phyloP scores from a whole-genome alignment of 1,140 invertebrate species.

The Colletes gigas region DNA sequence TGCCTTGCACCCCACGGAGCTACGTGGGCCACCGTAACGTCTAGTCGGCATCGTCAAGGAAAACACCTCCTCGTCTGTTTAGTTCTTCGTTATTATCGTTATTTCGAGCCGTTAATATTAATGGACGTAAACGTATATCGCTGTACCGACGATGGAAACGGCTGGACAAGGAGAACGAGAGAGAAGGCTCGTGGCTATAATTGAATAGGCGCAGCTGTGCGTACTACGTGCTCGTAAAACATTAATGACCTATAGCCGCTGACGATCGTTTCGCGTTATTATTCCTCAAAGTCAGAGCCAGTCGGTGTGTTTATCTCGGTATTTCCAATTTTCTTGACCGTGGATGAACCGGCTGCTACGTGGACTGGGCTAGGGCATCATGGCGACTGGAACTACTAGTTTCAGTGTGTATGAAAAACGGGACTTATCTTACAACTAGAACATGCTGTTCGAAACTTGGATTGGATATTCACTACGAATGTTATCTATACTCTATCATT shows the following conservation, averaged over 20 bases:
- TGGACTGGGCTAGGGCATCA: conserved; percentile 7
- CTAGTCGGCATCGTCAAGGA: conserved; percentile 50
- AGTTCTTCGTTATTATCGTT: conserved; percentile 71
- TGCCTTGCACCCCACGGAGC: background rate
- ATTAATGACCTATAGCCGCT: conserved; percentile 69
- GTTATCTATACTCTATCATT: no score
- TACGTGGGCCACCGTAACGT: background rate
- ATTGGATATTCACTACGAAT: no score
- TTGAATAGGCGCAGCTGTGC: conserved; percentile 74
- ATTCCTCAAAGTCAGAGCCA: conserved; percentile 55
- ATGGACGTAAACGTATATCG: conserved; percentile 68
- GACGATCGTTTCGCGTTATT: conserved; percentile 67
- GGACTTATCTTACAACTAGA: background rate
- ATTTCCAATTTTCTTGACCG: conserved; percentile 55
- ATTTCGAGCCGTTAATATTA: conserved; percentile 76
- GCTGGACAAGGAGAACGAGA: conserved; percentile 28
- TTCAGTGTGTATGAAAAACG: background rate
- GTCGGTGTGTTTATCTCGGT: conserved; percentile 48
- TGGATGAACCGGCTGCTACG: conserved; percentile 29
- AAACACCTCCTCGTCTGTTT: conserved; percentile 60
- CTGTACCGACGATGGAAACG: conserved; percentile 43
- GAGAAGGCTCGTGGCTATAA: conserved; percentile 61
- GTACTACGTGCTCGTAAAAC: conserved; percentile 71
- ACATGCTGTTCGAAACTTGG: background rate
- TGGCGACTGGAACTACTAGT: background rate